phyloP scores from a whole-genome alignment of 92 coral and sea anemone species.

The Porites cylindrica region DNA sequence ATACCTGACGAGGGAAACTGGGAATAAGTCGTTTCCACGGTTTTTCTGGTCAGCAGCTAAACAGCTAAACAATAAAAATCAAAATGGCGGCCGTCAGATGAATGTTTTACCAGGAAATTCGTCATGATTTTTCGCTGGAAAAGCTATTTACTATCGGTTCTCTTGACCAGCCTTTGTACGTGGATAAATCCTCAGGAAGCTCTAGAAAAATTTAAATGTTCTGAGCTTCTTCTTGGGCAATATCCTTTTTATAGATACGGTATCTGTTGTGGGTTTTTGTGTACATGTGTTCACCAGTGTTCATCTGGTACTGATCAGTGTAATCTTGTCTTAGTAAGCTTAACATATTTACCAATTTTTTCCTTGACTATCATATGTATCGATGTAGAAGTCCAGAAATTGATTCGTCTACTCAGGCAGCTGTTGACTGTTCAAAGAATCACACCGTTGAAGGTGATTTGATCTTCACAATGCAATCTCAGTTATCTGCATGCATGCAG shows the following conservation, averaged over 20 bases:
- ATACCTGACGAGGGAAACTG: background rate
- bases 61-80: background rate
- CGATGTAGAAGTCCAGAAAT: constrained; percentile 78
- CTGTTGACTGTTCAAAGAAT: constrained; percentile 78
- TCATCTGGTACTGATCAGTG: background rate
- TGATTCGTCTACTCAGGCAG: constrained; percentile 90
- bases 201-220: constrained; percentile 50
- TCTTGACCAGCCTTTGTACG: constrained; percentile 24
- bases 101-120: background rate
- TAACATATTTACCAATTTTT: too few relatives aligned
- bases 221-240: constrained; percentile 83
- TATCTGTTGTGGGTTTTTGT: background rate
- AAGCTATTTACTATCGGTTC: constrained; percentile 17
- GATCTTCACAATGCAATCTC: background rate
- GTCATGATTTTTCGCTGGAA: constrained; percentile 32
- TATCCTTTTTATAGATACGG: constrained; percentile 72
- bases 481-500: background rate
- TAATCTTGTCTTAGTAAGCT: background rate
- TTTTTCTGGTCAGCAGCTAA: constrained; percentile 21
- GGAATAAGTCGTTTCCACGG: background rate
- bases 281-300: background rate
- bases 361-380: constrained; percentile 70
- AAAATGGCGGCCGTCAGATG: constrained; percentile 58
- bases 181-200: constrained; percentile 31
- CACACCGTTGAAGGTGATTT: constrained; percentile 62